Percentiles rank a stretch among this genome's conserved stretches.
phyloP scores from a whole-genome alignment of 2,797 vertebrate species.

The Pseudochirops cupreus region DNA sequence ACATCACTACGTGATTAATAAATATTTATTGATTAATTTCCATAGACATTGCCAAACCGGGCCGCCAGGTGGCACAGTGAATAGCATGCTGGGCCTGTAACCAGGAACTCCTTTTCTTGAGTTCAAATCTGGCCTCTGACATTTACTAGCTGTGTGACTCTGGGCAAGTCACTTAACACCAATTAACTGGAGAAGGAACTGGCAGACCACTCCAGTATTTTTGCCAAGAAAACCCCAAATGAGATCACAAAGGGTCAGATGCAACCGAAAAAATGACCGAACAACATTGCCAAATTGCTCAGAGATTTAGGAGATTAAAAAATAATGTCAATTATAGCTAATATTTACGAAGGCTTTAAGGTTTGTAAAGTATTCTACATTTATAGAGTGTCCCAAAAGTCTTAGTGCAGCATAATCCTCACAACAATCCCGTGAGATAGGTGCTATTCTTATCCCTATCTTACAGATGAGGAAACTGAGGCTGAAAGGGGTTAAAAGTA shows the following conservation, averaged over 20 bases:
- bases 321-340: neutral
- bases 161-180: too few species aligned
- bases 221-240: too few species aligned
- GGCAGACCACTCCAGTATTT: too few species aligned
- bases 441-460: neutral
- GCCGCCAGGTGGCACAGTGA: too few species aligned
- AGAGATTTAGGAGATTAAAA: neutral
- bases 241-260: too few species aligned
- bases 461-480: neutral
- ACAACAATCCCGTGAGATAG: neutral
- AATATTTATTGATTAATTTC: neutral
- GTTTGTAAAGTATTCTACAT: neutral
- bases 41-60: neutral
- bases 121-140: too few species aligned
- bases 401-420: neutral
- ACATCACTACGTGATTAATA: neutral
- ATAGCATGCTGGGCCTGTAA: too few species aligned
- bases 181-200: too few species aligned
- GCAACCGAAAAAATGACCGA: too few species aligned
- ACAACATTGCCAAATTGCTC: neutral
- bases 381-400: neutral
- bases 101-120: too few species aligned
- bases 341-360: neutral
- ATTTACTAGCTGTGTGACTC: too few species aligned
- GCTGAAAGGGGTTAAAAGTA: neutral